phyloP scores from a whole-genome alignment of 2,888 invertebrate species.

The Tyria jacobaeae region DNA sequence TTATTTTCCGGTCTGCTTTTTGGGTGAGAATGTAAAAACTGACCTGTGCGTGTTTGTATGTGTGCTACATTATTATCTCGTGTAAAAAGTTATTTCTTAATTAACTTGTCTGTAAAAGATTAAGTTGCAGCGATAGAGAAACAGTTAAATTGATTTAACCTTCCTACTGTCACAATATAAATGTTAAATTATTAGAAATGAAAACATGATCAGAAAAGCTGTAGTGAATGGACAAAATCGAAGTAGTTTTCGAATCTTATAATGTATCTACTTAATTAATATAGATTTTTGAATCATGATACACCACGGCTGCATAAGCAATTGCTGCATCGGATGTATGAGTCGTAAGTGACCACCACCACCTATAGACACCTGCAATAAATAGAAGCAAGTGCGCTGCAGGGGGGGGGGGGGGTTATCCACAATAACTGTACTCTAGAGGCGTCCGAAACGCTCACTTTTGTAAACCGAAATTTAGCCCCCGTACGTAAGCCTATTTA shows the following conservation, averaged over 20 bases:
- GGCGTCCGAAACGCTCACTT: no score
- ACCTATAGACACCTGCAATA: no score
- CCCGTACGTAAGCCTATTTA: no score
- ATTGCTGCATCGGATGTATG: no score
- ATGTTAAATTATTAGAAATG: not conserved
- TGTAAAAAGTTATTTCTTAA: conserved; percentile 8
- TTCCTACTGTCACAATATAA: not conserved
- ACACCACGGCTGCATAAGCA: no score
- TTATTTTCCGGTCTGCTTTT: conserved; percentile 24
- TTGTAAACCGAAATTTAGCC: no score
- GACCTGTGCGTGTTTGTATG: conserved; percentile 9
- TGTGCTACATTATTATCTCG: conserved; percentile 5
- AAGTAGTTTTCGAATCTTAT: not conserved
- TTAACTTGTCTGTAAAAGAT: conserved; percentile 7
- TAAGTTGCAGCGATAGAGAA: conserved; percentile 3
- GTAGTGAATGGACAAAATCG: not conserved
- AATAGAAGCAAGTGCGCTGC: no score
- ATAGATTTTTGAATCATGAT: no score
- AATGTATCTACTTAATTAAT: no score
- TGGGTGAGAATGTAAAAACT: conserved; percentile 18
- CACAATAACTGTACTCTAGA: no score
- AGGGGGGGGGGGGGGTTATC: no score
- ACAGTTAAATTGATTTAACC: conserved; percentile 4
- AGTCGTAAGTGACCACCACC: no score
- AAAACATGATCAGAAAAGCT: not conserved